Evolutionary conservation across 2,888 invertebrate genomes (phyloP), one percentile per base, ranked within the genome.

Genomic region (Nomada goodeniana): DNA sequence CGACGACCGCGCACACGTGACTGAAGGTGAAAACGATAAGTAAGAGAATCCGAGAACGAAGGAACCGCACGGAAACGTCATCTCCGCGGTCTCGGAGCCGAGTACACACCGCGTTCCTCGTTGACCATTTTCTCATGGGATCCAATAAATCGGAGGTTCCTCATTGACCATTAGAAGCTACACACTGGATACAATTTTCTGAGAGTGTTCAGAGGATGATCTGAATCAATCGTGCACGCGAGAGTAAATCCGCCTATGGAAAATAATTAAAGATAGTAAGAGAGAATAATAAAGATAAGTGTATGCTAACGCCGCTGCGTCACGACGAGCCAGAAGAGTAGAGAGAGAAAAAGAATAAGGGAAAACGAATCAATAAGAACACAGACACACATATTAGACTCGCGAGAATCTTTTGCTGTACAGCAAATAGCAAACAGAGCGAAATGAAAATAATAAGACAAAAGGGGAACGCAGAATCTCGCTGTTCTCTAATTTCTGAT

Each of bases 61-160:
- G 2, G 42, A 50, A 36, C 36, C 36, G 7, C 36, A 36, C 7
- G 36, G 36, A 44, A 36, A 59, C 59, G 29, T 59, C 67, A 53
- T 67, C 74, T 59, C 64, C 74, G 57, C 71, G 71, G 72, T 76
- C 75, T 72, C 82, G 74, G 83, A 77, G 61, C 72, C 74, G 85
- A 84, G 79, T 53, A 64, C 78, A 71, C 79, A 71, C 79, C 80
- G 71, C 82, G 89, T 84, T 89, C 89, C 87, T 89, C 83, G 89
- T 84, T 83, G 87, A 89, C 85, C 84, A 81, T 82, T 78, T 74
- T 80, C 50, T 60, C 80, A 55, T 83, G 87, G 88, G 89, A 88
- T 88, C 88, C 89, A 87, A 89, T 74, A 78, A 85, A 80, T 82
- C 79, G 81, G 83, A 87, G 88, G 84, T 84, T 88, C 82, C 87